A percentile compares a stretch with the other conserved stretches of the same genome.
Evolutionary conservation across 2,888 invertebrate genomes (phyloP).

Genomic region (Zhuqinia jingwanae): DNA sequence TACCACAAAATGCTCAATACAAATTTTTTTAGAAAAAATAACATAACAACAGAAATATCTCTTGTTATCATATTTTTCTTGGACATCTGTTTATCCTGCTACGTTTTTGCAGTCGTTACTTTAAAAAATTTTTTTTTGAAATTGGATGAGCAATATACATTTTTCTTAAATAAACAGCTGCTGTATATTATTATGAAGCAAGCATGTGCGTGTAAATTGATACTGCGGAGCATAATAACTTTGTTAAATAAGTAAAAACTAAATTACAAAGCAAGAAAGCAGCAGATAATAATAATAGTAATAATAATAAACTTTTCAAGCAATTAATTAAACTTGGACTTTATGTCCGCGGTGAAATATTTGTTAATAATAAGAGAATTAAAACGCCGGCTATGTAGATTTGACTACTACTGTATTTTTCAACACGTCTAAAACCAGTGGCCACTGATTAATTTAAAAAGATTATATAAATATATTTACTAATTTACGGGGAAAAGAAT

Average conservation of each 20-base stretch:
- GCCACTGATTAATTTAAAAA: conserved; percentile 62
- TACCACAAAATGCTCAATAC: too few relatives aligned
- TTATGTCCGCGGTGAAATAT: background rate
- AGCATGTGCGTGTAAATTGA: conserved; percentile 38
- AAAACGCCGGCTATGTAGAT: background rate
- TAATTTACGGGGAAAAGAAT: conserved; percentile 25
- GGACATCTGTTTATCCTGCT: background rate
- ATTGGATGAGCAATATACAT: background rate
- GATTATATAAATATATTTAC: background rate
- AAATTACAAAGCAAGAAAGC: conserved; percentile 12
- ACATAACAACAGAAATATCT: background rate
- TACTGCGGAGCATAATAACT: conserved; percentile 20
- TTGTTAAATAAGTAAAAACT: background rate
- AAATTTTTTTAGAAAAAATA: too few relatives aligned
- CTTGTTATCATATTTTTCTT: background rate
- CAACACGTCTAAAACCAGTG: conserved; percentile 59
- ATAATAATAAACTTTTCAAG: too few relatives aligned
- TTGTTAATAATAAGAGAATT: too few relatives aligned
- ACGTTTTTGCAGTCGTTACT: too few relatives aligned
- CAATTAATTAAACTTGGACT: too few relatives aligned
- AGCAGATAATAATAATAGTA: too few relatives aligned
- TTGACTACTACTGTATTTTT: background rate
- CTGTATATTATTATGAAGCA: too few relatives aligned
- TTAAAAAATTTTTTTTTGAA: background rate
- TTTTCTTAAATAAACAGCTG: too few relatives aligned